Evolutionary conservation across 92 coral and sea anemone genomes (phyloP).

Genomic region (Desmophyllum pertusum): DNA sequence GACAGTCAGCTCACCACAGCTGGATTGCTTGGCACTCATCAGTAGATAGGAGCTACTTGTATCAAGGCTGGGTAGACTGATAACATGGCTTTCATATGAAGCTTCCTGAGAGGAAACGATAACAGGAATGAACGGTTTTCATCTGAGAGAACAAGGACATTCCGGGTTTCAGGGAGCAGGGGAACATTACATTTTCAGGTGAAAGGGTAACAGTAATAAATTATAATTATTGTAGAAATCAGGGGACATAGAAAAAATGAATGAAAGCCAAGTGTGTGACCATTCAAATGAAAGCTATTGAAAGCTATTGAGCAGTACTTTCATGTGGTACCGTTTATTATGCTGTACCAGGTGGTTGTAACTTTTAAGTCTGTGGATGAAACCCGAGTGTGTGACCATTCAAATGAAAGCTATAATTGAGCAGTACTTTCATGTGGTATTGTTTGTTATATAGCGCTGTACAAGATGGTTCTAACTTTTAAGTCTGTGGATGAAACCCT

Average conservation of each 20-base stretch:
- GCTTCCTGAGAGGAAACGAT: conserved; percentile 63
- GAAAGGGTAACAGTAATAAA: no score
- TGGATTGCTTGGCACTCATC: conserved; percentile 66
- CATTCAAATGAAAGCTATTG: no score
- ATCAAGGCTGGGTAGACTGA: conserved; percentile 64
- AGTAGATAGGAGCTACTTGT: conserved; percentile 62
- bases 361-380: no score
- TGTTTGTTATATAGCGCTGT: neutral
- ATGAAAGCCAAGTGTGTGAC: no score
- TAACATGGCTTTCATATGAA: conserved; percentile 72
- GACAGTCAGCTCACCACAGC: conserved; percentile 78
- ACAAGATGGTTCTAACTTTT: neutral
- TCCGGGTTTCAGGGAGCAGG: no score
- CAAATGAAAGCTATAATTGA: neutral
- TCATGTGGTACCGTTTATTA: no score
- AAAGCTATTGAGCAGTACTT: no score
- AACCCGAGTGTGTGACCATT: neutral
- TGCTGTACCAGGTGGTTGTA: no score
- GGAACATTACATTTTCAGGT: no score
- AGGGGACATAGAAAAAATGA: no score
- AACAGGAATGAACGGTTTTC: neutral
- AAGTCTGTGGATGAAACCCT: neutral
- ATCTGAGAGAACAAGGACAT: neutral
- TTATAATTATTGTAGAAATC: no score
- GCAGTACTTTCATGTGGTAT: neutral